Evolutionary conservation across 2,797 vertebrate genomes (phyloP).

Genomic region (Synaphobranchus kaupii): DNA sequence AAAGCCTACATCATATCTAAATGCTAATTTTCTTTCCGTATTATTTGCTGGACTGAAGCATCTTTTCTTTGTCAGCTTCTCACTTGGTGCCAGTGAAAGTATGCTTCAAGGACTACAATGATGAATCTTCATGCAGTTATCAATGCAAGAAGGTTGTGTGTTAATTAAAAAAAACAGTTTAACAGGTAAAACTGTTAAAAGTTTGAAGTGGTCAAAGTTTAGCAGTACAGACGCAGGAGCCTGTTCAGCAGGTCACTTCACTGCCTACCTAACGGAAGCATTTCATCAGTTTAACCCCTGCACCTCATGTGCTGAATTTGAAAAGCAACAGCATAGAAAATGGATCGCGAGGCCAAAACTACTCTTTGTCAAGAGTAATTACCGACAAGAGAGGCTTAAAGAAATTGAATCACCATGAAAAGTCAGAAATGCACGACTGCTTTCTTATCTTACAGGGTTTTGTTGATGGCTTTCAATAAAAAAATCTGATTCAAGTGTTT

Average conservation of each 20-base stretch:
- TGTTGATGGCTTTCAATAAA: neutral
- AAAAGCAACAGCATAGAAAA: neutral
- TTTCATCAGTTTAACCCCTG: constrained; percentile 4
- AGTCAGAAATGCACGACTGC: neutral
- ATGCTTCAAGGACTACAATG: neutral
- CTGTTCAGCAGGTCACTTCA: constrained; percentile 29
- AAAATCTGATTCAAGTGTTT: neutral
- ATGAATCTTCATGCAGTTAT: neutral
- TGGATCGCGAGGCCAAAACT: neutral
- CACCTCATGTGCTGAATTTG: neutral
- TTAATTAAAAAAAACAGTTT: neutral
- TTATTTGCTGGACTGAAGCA: neutral
- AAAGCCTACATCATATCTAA: neutral
- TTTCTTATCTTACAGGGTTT: neutral
- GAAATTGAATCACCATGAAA: neutral
- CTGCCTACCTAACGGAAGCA: neutral
- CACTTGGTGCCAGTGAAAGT: neutral
- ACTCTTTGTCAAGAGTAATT: constrained; percentile 7
- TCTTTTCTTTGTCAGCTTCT: neutral
- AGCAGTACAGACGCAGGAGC: constrained; percentile 1
- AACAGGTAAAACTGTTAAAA: too few relatives aligned
- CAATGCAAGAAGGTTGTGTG: neutral
- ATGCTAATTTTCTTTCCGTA: neutral
- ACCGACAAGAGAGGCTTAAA: neutral
- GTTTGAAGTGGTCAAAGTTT: too few relatives aligned